Base-by-base conservation (phyloP, 2,113 vertebrate species). In the Scartelaos histophorus region DNA sequence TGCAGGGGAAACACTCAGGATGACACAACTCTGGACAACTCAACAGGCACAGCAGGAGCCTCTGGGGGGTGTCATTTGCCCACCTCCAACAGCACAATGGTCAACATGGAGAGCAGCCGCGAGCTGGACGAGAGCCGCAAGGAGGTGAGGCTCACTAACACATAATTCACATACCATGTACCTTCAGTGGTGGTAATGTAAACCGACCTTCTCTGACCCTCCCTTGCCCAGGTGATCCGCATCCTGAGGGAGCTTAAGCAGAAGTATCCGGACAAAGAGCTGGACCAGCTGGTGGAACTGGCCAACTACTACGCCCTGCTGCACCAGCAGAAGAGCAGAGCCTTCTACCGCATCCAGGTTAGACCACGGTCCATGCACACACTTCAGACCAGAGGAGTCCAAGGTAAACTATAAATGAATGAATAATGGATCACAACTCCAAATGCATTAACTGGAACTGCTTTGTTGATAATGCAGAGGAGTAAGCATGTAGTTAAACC, bases 311-410 rank as follows among this genome's bases (percentile, higher is more conserved):
- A 95, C 7, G 96, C 97, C 0, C 79, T 99, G 75, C 90, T 97
- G 69, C 97, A 98, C 90, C 97, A 99, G 69, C 97, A 99, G 91
- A 99, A 99, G 92, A 99, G 97, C 90, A 91, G 97, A 0, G 97
- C 97, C 2, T 99, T 99, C 84, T 98, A 99, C 92, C 97, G 97
- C 84, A 95, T 91, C n/a, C 91, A 92, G 89, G 89, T 91, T 22
- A 80, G 19, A 43, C 49, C 54, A 22, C 54, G 7, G 5, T 16
- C 15, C 49, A 51, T 16, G 1, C n/a, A 54, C 13, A 57, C 49
- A 17, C 49, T 51, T 51, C 22, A 3, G 21, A 15, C 56, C 3
- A 15, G 13, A 58, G 25, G 13, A 25, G 12, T 25, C 13, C 12
- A 22, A 21, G 12, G 19, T 17, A 54, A 54, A 54, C n/a, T n/a